Evolutionary conservation across 2,888 invertebrate genomes (phyloP).

Genomic region (Allophyes oxyacanthae): DNA sequence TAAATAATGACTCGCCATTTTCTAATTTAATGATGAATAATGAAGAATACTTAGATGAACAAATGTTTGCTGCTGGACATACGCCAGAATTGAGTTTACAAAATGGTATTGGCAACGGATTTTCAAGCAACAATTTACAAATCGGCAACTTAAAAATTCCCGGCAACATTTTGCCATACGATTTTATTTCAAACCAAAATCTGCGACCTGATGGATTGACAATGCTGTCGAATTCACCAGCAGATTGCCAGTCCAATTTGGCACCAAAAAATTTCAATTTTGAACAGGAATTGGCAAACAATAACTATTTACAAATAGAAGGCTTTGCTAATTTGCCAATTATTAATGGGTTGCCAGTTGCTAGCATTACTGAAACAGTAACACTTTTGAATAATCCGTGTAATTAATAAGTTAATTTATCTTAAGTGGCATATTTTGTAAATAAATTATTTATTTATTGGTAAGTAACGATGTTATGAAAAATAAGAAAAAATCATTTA

Average conservation of each 20-base stretch:
- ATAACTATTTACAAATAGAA: constrained; percentile 35
- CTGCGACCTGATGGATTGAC: background rate
- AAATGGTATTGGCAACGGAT: background rate
- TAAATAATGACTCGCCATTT: constrained; percentile 7
- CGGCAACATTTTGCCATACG: constrained; percentile 12
- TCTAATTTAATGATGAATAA: constrained; percentile 6
- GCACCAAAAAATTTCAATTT: constrained; percentile 27
- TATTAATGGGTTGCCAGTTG: constrained; percentile 67
- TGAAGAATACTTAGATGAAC: constrained; percentile 4
- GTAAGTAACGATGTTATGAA: background rate
- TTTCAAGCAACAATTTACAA: constrained; percentile 8
- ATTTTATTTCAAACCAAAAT: constrained; percentile 7
- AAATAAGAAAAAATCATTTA: background rate
- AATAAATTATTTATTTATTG: constrained; percentile 10
- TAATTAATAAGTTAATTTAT: constrained; percentile 1
- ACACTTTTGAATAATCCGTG: constrained; percentile 55
- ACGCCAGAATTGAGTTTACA: background rate
- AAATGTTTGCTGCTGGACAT: background rate
- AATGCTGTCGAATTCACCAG: constrained; percentile 9
- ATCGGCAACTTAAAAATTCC: constrained; percentile 16
- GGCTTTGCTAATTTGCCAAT: constrained; percentile 59
- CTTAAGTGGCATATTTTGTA: constrained; percentile 8
- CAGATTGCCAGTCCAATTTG: constrained; percentile 8
- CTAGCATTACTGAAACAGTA: constrained; percentile 65
- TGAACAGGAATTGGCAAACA: constrained; percentile 20